These are phyloP conservation scores for Drosophila ironensis DNA, from an alignment of 1,140 invertebrate genomes.

Conservation along the genomic window DNA sequence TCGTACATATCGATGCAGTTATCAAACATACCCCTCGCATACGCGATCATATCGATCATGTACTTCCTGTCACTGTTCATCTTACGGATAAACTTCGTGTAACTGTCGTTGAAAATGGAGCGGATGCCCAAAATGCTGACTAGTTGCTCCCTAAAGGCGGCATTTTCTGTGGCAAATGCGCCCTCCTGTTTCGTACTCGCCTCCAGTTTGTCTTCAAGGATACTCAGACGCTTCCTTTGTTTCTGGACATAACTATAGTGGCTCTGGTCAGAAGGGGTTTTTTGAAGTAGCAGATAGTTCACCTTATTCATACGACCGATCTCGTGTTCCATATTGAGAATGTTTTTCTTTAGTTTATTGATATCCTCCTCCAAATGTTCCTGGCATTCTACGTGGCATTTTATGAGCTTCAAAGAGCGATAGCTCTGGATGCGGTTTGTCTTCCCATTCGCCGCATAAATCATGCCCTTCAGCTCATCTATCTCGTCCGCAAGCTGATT, in stretches of 20 bases:
- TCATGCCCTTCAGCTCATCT: slow-evolving; percentile 57
- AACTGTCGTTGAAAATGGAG: slow-evolving; percentile 55
- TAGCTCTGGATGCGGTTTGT: slow-evolving; percentile 22
- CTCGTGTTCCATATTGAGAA: slow-evolving; percentile 50
- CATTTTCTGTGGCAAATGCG: slow-evolving; percentile 45
- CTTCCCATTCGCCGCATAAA: slow-evolving; percentile 67
- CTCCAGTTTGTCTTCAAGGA: slow-evolving; percentile 53
- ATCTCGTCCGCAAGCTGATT: slow-evolving; percentile 57
- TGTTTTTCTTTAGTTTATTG: slow-evolving; percentile 36
- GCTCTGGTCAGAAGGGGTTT: slow-evolving; percentile 50
- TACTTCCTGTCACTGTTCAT: slow-evolving; percentile 67
- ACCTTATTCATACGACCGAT: slow-evolving; percentile 46
- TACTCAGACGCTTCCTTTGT: slow-evolving; percentile 47
- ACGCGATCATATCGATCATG: slow-evolving; percentile 57
- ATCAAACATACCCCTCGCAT: slow-evolving; percentile 53
- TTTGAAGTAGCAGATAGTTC: slow-evolving; percentile 44
- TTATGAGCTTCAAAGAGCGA: slow-evolving; percentile 31
- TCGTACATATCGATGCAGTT: slow-evolving; percentile 54
- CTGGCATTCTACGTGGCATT: slow-evolving; percentile 57
- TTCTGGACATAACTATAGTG: slow-evolving; percentile 44
- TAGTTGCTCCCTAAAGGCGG: slow-evolving; percentile 42
- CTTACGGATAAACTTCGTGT: slow-evolving; percentile 52
- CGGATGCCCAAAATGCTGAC: slow-evolving; percentile 50
- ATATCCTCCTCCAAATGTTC: slow-evolving; percentile 47
- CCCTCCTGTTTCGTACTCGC: slow-evolving; percentile 53